Evolutionary conservation across 2,888 invertebrate genomes (phyloP).

Genomic region (Brenthis hecate): DNA sequence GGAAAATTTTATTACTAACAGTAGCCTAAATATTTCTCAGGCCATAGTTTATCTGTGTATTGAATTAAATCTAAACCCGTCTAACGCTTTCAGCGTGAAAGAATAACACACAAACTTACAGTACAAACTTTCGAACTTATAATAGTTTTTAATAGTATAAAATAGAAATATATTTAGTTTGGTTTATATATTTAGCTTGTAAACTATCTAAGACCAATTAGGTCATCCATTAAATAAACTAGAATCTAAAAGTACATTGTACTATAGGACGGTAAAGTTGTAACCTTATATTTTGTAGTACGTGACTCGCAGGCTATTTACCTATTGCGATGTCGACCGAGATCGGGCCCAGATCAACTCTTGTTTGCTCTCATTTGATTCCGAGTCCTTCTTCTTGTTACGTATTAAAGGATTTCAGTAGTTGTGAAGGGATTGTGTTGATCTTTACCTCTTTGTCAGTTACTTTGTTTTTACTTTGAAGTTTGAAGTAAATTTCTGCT

Average conservation of each 20-base stretch:
- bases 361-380: constrained; percentile 39
- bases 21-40: too few species aligned
- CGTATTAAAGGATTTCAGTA: constrained; percentile 34
- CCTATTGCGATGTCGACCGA: constrained; percentile 20
- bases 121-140: too few species aligned
- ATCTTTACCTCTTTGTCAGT: constrained; percentile 28
- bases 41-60: too few species aligned
- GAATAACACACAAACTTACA: too few species aligned
- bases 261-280: constrained; percentile 1
- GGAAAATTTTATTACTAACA: too few species aligned
- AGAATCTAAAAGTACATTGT: constrained; percentile 7
- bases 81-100: too few species aligned
- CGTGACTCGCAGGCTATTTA: constrained; percentile 18
- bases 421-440: constrained; percentile 30
- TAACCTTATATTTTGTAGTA: constrained; percentile 16
- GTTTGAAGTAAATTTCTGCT: background rate
- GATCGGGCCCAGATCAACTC: constrained; percentile 19
- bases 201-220: background rate
- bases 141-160: too few species aligned
- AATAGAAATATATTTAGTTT: too few species aligned
- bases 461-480: constrained; percentile 19
- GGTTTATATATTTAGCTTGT: too few species aligned
- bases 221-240: constrained; percentile 2
- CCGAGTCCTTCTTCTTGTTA: constrained; percentile 34
- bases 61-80: too few species aligned